phyloP scores from a whole-genome alignment of 1,140 invertebrate species.

The Bombus impatiens region DNA sequence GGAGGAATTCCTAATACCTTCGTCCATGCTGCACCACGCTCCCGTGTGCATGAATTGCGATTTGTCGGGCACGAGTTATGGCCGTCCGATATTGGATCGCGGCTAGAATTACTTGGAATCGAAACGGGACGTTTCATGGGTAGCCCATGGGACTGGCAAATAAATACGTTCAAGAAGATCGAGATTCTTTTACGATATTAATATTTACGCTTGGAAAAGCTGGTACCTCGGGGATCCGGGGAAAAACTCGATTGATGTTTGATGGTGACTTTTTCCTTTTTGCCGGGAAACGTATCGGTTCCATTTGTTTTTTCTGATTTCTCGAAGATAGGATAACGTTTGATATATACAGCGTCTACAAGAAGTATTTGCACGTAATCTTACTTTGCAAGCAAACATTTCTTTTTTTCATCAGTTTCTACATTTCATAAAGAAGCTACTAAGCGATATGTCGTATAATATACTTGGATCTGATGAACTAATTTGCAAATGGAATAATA shows the following conservation, averaged over 20 bases:
- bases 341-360: background rate
- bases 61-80: conserved; percentile 42
- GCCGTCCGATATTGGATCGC: conserved; percentile 45
- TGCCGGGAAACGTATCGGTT: background rate
- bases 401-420: too few relatives aligned
- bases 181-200: conserved; percentile 34
- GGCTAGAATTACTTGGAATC: conserved; percentile 43
- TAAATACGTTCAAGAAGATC: conserved; percentile 17
- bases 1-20: conserved; percentile 51
- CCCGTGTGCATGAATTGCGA: background rate
- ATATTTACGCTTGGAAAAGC: conserved; percentile 1
- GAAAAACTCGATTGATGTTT: background rate
- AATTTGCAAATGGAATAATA: too few relatives aligned
- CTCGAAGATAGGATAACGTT: background rate
- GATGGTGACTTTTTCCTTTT: background rate
- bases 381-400: too few relatives aligned
- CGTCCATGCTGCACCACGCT: background rate
- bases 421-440: too few relatives aligned
- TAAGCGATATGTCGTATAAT: too few relatives aligned
- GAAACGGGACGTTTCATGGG: conserved; percentile 30
- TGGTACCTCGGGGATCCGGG: background rate
- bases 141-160: background rate
- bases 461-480: too few relatives aligned
- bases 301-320: background rate
- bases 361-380: background rate